A percentile compares a stretch with the other conserved stretches of the same genome.
These are phyloP conservation scores for Apostichopus parvimensis DNA, from an alignment of 35 echinoderm and acorn worm genomes.

Conservation along the genomic window DNA sequence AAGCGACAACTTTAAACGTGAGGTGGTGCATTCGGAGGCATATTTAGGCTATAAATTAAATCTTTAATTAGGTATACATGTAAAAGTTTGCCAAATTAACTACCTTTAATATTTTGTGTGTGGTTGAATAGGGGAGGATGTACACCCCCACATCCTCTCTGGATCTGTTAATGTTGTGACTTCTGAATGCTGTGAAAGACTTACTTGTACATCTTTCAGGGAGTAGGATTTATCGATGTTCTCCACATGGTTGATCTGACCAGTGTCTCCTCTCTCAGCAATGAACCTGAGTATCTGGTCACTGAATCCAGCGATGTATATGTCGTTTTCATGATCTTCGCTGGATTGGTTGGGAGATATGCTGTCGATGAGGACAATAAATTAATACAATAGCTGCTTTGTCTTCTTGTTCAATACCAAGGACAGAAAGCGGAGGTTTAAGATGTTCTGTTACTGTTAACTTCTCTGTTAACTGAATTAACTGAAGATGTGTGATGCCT, in stretches of 20 bases:
- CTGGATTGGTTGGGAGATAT: neutral
- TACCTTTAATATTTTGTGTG: too few species aligned
- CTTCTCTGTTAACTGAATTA: too few species aligned
- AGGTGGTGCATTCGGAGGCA: too few species aligned
- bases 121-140: too few species aligned
- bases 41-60: too few species aligned
- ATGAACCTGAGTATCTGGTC: slow-evolving; percentile 95
- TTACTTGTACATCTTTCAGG: slow-evolving; percentile 66
- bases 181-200: neutral
- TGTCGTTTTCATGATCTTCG: slow-evolving; percentile 70
- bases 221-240: slow-evolving; percentile 93
- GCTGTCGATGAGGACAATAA: neutral
- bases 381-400: neutral
- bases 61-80: too few species aligned
- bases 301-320: slow-evolving; percentile 91
- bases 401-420: neutral
- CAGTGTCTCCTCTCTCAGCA: slow-evolving; percentile 85
- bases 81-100: too few species aligned
- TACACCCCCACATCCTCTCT: too few species aligned
- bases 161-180: neutral
- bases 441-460: too few species aligned
- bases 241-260: slow-evolving; percentile 91
- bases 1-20: too few species aligned
- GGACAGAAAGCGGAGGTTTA: neutral
- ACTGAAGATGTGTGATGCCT: too few species aligned